Base-by-base conservation (phyloP, 2,888 invertebrate genomes). In the Leucophenga maculata region DNA sequence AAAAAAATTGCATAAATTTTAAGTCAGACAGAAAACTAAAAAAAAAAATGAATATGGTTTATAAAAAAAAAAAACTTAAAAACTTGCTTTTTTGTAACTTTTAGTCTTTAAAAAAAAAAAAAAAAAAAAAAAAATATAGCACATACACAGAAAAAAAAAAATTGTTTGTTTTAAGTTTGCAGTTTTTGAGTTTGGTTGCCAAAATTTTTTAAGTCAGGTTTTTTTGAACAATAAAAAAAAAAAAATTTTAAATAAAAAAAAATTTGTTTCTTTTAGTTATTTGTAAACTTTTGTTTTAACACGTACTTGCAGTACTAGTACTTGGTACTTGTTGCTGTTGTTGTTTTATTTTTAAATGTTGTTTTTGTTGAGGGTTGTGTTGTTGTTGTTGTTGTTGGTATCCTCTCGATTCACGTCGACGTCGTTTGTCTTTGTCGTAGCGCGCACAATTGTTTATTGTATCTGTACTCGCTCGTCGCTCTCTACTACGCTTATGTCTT, bases 401-500 rank as follows among this genome's bases (percentile, higher is more conserved):
- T 64, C 62, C 62, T 64, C 62, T 46, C 39, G 57, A 31, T 31
- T 26, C 13, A 14, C 14, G 22, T 57, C 14, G 31, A 11, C 20
- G 57, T 65, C 48, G 48, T 46, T 72, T 67, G 70, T 69, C 32
- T 44, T 22, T 31, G 60, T 44, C 66, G 66, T 48, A 59, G 55
- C 67, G 54, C 60, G 39, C 39, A 59, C 59, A 54, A 65, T 32
- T 9, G 39, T 39, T 6, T 39, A 26, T 26, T 26, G 26, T 26
- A 26, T 26, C 69, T 72, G 70, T 74, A 68, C 71, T 71, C 72
- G 73, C 74, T 54, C 20, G 62, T 22, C 39, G 46, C 72, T 74
- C 71, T 46, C 60, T 76, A 79, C 79, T 81, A 76, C 76, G 69
- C 76, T 76, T 76, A 72, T 85, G 84, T 87, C 86, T 86, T 85